Conservation (phyloP, 2,113 vertebrate species). For the Neotoma lepida region DNA sequence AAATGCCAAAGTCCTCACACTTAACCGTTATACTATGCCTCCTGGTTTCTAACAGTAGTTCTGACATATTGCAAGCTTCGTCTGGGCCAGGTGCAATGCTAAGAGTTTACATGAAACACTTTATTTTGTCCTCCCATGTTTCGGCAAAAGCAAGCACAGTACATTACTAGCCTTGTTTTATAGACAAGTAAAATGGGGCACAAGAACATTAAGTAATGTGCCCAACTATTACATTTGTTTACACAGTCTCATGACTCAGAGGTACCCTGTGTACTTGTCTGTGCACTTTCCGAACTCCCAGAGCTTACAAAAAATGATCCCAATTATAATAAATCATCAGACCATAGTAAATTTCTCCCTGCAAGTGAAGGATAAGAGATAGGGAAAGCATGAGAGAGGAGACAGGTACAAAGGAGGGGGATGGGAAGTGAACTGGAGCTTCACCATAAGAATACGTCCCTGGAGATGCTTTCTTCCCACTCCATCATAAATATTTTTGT, state of each 20-base stretch:
- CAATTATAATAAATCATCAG: slow-evolving; percentile 24
- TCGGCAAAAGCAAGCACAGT: slow-evolving; percentile 36
- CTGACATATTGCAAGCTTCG: slow-evolving; percentile 20
- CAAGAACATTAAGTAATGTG: neutral
- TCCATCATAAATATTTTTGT: slow-evolving; percentile 5
- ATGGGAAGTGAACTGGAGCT: neutral
- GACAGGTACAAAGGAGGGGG: neutral
- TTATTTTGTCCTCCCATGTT: slow-evolving; percentile 44
- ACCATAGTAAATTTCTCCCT: slow-evolving; percentile 20
- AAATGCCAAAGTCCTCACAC: neutral
- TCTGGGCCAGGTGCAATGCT: neutral
- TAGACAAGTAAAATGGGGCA: neutral
- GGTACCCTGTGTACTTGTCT: slow-evolving; percentile 12
- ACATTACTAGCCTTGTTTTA: slow-evolving; percentile 32
- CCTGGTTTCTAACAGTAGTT: neutral
- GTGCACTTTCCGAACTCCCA: slow-evolving; percentile 37
- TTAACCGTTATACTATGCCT: neutral
- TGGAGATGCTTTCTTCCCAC: slow-evolving; percentile 8
- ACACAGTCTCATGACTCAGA: slow-evolving; percentile 33
- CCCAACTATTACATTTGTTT: slow-evolving; percentile 36
- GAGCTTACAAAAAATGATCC: slow-evolving; percentile 41
- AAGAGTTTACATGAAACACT: slow-evolving; percentile 1
- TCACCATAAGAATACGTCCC: neutral
- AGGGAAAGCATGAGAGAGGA: neutral
- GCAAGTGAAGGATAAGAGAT: neutral